Conservation (phyloP, 2,113 vertebrate genomes). For the Dromiciops gliroides region DNA sequence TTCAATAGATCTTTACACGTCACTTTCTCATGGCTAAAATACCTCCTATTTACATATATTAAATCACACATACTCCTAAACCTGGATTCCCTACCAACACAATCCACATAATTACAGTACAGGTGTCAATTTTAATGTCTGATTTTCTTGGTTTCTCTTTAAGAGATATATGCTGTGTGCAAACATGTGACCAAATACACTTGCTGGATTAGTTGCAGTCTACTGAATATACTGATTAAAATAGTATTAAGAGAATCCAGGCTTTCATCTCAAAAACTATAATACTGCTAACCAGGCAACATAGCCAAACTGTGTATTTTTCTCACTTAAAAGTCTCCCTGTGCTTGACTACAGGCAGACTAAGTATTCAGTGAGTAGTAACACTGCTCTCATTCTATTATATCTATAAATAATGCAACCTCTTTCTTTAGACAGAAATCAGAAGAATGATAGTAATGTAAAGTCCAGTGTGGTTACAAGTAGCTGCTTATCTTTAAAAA, state of each 20-base stretch:
- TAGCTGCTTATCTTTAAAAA: conserved; percentile 60
- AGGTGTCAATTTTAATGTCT: conserved; percentile 51
- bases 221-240: conserved; percentile 57
- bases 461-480: conserved; percentile 12
- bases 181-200: conserved; percentile 38
- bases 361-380: conserved; percentile 32
- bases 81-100: conserved; percentile 49
- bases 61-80: conserved; percentile 58
- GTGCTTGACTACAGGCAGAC: conserved; percentile 12
- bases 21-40: conserved; percentile 61
- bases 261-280: conserved; percentile 65
- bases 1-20: conserved; percentile 74
- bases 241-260: conserved; percentile 54
- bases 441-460: conserved; percentile 47
- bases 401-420: conserved; percentile 36
- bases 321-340: conserved; percentile 49
- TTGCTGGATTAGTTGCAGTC: conserved; percentile 20
- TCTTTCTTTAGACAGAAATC: conserved; percentile 56
- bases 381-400: conserved; percentile 36
- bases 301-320: conserved; percentile 39
- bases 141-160: conserved; percentile 40
- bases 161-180: conserved; percentile 44
- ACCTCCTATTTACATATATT: conserved; percentile 59
- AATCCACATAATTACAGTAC: conserved; percentile 48
- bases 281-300: conserved; percentile 51